A percentile compares a stretch with the other conserved stretches of the same genome.
These are phyloP conservation scores for Zeugodacus cucurbitae DNA, from an alignment of 1,140 invertebrate species.

Conservation along the genomic window DNA sequence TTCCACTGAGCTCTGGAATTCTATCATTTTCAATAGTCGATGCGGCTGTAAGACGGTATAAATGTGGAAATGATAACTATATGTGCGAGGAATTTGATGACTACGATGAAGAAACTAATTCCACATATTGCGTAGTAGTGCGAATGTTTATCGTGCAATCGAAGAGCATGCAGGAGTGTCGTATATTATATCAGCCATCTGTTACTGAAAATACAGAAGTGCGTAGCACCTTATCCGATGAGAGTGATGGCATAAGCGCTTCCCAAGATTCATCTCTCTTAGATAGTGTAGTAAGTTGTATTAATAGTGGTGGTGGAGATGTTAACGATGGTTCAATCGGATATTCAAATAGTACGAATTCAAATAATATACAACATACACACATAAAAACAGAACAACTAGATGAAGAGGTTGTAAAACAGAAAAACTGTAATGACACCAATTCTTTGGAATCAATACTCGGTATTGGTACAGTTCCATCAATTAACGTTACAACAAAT, in stretches of 20 bases:
- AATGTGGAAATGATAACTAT: constrained; percentile 66
- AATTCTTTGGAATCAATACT: constrained; percentile 40
- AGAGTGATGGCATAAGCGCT: neutral
- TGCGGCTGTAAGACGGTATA: constrained; percentile 71
- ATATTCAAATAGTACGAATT: neutral
- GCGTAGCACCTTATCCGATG: constrained; percentile 46
- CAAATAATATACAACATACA: neutral
- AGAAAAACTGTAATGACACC: neutral
- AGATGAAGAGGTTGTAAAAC: neutral
- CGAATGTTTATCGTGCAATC: constrained; percentile 88
- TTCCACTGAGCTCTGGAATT: constrained; percentile 83
- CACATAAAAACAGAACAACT: neutral
- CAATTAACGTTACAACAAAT: neutral
- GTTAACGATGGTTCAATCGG: neutral
- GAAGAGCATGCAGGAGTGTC: constrained; percentile 87
- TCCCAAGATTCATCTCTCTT: constrained; percentile 19
- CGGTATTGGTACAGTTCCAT: neutral
- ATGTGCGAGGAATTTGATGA: constrained; percentile 65
- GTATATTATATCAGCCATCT: constrained; percentile 79
- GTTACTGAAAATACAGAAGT: constrained; percentile 52
- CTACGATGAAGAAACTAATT: constrained; percentile 64
- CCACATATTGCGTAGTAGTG: constrained; percentile 70
- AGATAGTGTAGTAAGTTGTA: neutral
- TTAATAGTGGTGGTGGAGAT: neutral
- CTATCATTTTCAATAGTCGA: constrained; percentile 87